A percentile compares a stretch with the other conserved stretches of the same genome.
These are phyloP conservation scores for Notodonta dromedarius DNA, from an alignment of 2,888 invertebrate species.

Conservation along the genomic window DNA sequence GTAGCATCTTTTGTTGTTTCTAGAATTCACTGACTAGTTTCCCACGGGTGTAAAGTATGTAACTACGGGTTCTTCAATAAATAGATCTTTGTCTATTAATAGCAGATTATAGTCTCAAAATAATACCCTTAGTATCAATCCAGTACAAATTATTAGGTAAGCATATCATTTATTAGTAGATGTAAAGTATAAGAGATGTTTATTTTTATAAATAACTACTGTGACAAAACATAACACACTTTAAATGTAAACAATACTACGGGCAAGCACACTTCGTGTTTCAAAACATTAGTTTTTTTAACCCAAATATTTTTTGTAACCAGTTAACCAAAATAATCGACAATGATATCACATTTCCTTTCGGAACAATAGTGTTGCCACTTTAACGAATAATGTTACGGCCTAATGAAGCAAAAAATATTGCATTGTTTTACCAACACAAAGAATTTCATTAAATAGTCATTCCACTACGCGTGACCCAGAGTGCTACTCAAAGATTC, in stretches of 20 bases:
- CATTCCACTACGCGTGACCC: neutral
- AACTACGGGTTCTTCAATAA: neutral
- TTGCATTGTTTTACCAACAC: conserved; percentile 5
- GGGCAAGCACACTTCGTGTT: neutral
- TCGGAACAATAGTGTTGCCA: conserved; percentile 3
- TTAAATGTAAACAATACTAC: too few relatives aligned
- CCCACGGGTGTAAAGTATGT: conserved; percentile 1
- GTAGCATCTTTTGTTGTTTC: neutral
- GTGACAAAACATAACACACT: too few relatives aligned
- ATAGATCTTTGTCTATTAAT: neutral
- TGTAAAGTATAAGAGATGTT: too few relatives aligned
- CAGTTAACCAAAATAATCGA: conserved; percentile 6
- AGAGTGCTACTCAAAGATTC: neutral
- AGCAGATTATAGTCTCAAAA: neutral
- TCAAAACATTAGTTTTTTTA: neutral
- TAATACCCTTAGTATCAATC: neutral
- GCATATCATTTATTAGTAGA: too few relatives aligned
- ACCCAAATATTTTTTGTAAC: neutral
- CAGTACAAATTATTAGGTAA: too few relatives aligned
- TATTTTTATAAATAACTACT: too few relatives aligned
- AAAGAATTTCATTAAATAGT: conserved; percentile 5
- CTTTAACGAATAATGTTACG: conserved; percentile 7
- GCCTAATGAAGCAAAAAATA: conserved; percentile 8
- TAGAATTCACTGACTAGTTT: neutral
- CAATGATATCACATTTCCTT: conserved; percentile 8